A percentile compares a stretch with the other conserved stretches of the same genome.
Conservation (phyloP, 2,888 invertebrate genomes). For the Electrophaes corylata region DNA sequence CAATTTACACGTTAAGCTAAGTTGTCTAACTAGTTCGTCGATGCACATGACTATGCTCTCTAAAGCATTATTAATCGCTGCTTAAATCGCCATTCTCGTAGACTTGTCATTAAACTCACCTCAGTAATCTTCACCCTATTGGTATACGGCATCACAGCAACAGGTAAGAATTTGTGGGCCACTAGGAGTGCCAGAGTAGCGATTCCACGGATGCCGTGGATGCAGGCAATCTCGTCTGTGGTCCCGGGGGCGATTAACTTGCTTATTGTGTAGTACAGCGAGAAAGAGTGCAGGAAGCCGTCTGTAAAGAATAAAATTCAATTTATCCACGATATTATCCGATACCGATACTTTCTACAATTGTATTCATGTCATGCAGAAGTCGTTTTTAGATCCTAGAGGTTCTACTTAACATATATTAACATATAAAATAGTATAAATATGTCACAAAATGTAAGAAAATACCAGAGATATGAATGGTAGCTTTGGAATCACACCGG, state of each 20-base stretch:
- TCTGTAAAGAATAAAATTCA: slow-evolving; percentile 48
- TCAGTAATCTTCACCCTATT: slow-evolving; percentile 85
- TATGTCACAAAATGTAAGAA: no score
- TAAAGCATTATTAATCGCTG: background rate
- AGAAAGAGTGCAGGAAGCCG: slow-evolving; percentile 84
- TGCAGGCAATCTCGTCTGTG: slow-evolving; percentile 85
- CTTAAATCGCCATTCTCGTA: background rate
- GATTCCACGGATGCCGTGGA: slow-evolving; percentile 88
- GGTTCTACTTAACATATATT: no score
- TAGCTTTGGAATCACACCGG: no score
- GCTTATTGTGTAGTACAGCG: slow-evolving; percentile 85
- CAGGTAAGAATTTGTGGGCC: slow-evolving; percentile 87
- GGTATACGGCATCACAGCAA: slow-evolving; percentile 85
- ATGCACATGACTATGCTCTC: background rate
- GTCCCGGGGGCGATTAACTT: slow-evolving; percentile 82
- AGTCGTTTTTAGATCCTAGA: no score
- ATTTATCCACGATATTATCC: background rate
- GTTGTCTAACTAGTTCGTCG: background rate
- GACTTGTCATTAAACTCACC: slow-evolving; percentile 60
- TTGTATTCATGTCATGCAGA: no score
- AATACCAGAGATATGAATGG: no score
- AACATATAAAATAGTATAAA: background rate
- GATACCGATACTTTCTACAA: background rate
- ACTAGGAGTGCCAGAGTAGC: slow-evolving; percentile 86
- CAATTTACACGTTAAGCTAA: no score